Conservation (phyloP, 1,140 invertebrate species). For the Habropoda laboriosa region DNA sequence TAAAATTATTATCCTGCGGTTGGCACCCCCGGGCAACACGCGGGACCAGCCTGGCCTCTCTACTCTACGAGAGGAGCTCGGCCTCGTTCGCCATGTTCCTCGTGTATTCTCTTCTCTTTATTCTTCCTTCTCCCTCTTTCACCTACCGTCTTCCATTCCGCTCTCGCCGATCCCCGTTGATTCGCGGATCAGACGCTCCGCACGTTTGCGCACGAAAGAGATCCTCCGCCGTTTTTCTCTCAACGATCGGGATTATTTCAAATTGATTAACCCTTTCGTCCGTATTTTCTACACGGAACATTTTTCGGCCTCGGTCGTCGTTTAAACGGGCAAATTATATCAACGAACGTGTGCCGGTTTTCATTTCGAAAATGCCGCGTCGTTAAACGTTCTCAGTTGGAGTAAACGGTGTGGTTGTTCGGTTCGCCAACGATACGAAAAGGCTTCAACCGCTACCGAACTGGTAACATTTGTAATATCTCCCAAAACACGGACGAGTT, state of each 20-base stretch:
- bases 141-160: conserved; percentile 51
- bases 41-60: conserved; percentile 66
- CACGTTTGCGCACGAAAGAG: conserved; percentile 43
- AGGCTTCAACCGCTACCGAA: neutral
- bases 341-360: neutral
- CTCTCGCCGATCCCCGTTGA: conserved; percentile 66
- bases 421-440: neutral
- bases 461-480: neutral
- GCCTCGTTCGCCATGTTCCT: conserved; percentile 69
- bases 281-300: conserved; percentile 5
- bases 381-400: neutral
- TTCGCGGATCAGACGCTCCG: conserved; percentile 60
- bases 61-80: conserved; percentile 69
- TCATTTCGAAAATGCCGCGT: neutral
- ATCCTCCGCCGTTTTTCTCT: conserved; percentile 15
- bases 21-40: conserved; percentile 80
- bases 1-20: conserved; percentile 82
- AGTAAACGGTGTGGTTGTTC: neutral
- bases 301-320: neutral
- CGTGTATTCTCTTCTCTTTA: conserved; percentile 51
- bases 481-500: neutral
- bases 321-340: neutral
- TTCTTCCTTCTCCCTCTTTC: conserved; percentile 24
- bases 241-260: conserved; percentile 24
- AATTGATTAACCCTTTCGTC: conserved; percentile 27